Base-by-base conservation (phyloP, 1,140 invertebrate genomes). In the Heliconius himera region DNA sequence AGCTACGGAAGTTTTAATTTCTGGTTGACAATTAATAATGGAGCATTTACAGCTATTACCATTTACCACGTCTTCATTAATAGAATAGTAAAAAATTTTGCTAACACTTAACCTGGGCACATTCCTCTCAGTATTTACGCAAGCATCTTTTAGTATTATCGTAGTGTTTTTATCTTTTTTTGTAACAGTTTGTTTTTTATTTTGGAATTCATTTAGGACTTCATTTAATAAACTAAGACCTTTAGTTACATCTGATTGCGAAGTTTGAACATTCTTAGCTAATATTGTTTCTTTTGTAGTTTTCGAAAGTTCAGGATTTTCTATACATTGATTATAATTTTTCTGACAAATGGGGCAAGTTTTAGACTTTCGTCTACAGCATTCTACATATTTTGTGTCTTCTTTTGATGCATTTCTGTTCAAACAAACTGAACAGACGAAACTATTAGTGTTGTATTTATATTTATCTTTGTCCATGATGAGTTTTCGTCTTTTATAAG, bases 201-300 rank as follows among this genome's bases (percentile, higher is more conserved):
- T 90, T 80, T 93, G 89, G 78, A 93, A 92, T 3, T 89, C 90
- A 20, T 82, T 93, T 33, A 94, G 66, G 0, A 94, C 91, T 86
- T 94, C 92, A 70, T 91, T 91, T 1, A 94, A 73, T 33, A 94
- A 82, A 36, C 82, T 89, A 11, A 93, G 72, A 22, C 90, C 87
- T 84, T 90, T 86, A 22, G 82, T 76, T 8, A 89, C 74, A 76
- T 93, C 86, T 41, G 85, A 76, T 41, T 88, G 74, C 11, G 88
- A 86, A 2, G 88, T 89, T 82, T 90, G 89, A 29, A 89, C 81
- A 3, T 77, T 81, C 81, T 88, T 89, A 33, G 26, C 78, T n/a
- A 72, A 70, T 11, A 26, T 36, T 70, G 56, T 38, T 20, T 76
- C 54, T 76, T 76, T 85, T 38, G 8, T 20, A 49, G 74, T 36